Evolutionary conservation across 2,113 vertebrate genomes (phyloP), one percentile per base, ranked within the genome.

Genomic region (Sisor rabdophorus): DNA sequence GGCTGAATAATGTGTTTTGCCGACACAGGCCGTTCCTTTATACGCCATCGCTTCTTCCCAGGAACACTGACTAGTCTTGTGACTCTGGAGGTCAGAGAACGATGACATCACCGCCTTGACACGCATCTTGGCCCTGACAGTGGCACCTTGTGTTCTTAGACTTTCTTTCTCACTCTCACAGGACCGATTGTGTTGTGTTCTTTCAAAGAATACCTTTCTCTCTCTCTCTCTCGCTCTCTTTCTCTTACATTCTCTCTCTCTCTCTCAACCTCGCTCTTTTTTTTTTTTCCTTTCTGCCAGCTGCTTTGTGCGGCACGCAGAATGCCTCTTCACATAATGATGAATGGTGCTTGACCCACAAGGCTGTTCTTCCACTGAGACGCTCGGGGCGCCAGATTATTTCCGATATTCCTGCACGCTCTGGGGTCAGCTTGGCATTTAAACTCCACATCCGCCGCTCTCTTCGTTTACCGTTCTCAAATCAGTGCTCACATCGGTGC

Each of bases 321-420:
- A 96, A 96, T 95, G 95, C 94, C 95, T 95, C 95, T 95, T 94
- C 91, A 92, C 89, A 89, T 93, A 91, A 93, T 99, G 95, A 99
- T 98, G 94, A 95, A 99, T 98, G 95, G 93, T 91, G 89, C 93
- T 96, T 96, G 95, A 96, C 95, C 96, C 90, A 36, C 80, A 86
- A 89, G 93, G 84, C 89, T 86, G 88, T 87, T 93, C 75, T 76
- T 69, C 88, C 88, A 90, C 90, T 85, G 91, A 90, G 92, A 92
- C 91, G 93, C 93, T 86, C 89, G 90, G 89, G 91, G 89, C 89
- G 88, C 89, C 90, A 91, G 92, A 93, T 93, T 92, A 77, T 72
- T 72, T 72, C 44, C 26, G 56, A 92, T 91, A 91, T 91, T 85
- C 52, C 60, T 58, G 44, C 78, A 30, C 28, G 48, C 40, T 61